Percentiles rank a stretch among this genome's conserved stretches.
These are phyloP conservation scores for Thryonomys swinderianus DNA, from an alignment of 2,113 vertebrate genomes.

Conservation along the genomic window DNA sequence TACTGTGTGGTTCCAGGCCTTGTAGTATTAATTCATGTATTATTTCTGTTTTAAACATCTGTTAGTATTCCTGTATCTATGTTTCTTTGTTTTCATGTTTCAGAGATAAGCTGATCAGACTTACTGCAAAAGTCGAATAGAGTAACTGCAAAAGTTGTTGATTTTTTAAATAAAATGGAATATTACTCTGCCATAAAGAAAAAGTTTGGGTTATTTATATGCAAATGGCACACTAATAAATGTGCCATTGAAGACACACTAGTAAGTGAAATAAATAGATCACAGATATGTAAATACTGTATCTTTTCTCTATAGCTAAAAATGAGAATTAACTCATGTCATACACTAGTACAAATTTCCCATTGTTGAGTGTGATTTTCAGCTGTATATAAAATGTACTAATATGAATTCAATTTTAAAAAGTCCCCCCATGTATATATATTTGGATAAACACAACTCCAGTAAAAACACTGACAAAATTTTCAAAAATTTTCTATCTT, in stretches of 20 bases:
- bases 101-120: neutral
- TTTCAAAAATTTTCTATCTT: slow-evolving; percentile 3
- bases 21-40: neutral
- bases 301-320: too few species aligned
- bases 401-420: neutral
- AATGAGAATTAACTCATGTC: too few species aligned
- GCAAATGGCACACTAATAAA: too few species aligned
- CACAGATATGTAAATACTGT: too few species aligned
- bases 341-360: too few species aligned
- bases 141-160: neutral
- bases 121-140: neutral
- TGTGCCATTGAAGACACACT: too few species aligned
- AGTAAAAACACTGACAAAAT: neutral
- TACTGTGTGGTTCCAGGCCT: neutral
- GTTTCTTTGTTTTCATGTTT: slow-evolving; percentile 42
- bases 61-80: neutral
- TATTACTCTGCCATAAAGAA: too few species aligned
- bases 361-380: too few species aligned
- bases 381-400: neutral
- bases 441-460: neutral
- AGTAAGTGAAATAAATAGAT: too few species aligned
- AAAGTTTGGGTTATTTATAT: too few species aligned
- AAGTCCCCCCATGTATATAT: neutral
- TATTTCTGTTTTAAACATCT: slow-evolving; percentile 16
- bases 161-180: too few species aligned